These are phyloP conservation scores for Taphrorychus bicolor DNA, from an alignment of 2,888 invertebrate genomes.

Conservation along the genomic window DNA sequence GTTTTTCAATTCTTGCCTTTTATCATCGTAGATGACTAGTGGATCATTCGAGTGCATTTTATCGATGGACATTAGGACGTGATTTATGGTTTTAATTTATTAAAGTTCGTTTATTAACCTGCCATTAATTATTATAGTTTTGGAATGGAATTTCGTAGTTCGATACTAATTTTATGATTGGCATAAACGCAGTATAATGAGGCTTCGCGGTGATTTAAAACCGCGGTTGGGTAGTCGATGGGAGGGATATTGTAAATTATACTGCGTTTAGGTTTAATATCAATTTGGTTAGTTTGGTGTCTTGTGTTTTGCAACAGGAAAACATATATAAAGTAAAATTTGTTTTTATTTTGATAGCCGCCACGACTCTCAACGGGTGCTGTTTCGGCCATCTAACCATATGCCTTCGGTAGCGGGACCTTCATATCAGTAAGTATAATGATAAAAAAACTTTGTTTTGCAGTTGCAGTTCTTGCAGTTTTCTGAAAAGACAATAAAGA, in stretches of 20 bases:
- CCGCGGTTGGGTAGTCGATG: not conserved
- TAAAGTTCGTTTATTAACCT: not conserved
- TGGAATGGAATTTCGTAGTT: not conserved
- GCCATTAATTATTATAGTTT: not conserved
- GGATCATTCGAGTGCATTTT: constrained; percentile 22
- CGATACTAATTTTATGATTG: not conserved
- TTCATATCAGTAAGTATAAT: constrained; percentile 78
- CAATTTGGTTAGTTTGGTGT: not conserved
- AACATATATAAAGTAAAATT: constrained; percentile 8
- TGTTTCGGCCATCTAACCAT: constrained; percentile 77
- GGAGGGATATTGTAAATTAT: not conserved
- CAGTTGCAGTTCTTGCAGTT: too few relatives aligned
- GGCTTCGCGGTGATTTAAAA: not conserved
- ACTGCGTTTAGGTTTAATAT: not conserved
- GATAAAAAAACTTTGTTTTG: too few relatives aligned
- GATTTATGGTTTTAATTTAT: not conserved
- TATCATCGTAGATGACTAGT: constrained; percentile 10
- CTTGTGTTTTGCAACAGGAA: not conserved
- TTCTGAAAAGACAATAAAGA: too few relatives aligned
- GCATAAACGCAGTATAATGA: not conserved
- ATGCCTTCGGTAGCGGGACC: constrained; percentile 68
- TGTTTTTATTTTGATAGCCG: constrained; percentile 65
- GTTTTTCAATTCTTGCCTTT: constrained; percentile 10
- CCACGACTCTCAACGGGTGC: constrained; percentile 75
- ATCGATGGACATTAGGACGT: not conserved